Evolutionary conservation across 92 coral and sea anemone genomes (phyloP), one percentile per base, ranked within the genome.

Genomic region (Bergia sp.): DNA sequence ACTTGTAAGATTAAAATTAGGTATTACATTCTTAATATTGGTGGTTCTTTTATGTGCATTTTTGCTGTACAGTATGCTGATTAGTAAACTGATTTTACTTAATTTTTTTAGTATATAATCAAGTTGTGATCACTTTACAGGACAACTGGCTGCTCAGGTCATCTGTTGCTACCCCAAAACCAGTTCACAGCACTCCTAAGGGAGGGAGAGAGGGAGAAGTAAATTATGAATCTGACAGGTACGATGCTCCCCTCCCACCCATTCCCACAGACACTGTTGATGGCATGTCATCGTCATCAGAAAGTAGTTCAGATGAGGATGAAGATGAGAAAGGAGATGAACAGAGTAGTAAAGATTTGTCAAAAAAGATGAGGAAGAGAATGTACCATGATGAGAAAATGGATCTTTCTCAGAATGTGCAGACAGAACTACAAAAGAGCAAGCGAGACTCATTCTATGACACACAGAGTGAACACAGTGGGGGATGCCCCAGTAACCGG

Each of bases 221-320:
- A 12, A 92, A 87, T 20, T 91, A 71, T 9, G 92, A 82, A 77
- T 18, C 80, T 12, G 95, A 90, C 11, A 90, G 94, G 45, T 97
- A 97, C 55, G 92, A 95, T 90, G 95, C 98, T 3, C 99, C 99
- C 39, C 94, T 97, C 5, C 99, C 99, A 23, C 92, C 97, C 21
- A 86, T 97, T 90, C 99, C 99, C 16, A 74, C 84, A 5, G 91
- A 90, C 82, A 71, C 86, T 20, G 90, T 86, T 37, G 92, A 80
- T 42, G 92, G 90, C 7, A 86, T 69, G 4, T 84, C 79, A 7
- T 95, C 98, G 1, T 95, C 98, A 29, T 95, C 98, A 55, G 96
- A 95, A 69, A 93, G 93, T 86, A 95, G 98, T 61, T 95, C 96
- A 37, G 94, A 92, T 69, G 96, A 95, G 23, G 98, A 93, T 29